Evolutionary conservation across 1,140 invertebrate species (phyloP).

Genomic region (Eubasilissa regina): DNA sequence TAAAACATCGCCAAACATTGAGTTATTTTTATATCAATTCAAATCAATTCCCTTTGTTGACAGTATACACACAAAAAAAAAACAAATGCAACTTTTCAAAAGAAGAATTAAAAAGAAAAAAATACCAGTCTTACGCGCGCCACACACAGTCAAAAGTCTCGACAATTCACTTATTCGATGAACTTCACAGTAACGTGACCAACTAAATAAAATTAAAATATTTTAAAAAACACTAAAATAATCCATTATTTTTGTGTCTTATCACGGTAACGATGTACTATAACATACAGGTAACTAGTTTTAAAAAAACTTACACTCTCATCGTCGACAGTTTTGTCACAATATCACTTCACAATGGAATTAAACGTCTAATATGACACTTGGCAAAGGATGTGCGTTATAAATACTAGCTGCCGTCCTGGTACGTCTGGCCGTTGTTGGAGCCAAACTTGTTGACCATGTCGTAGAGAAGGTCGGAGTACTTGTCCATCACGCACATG

Average conservation of each 20-base stretch:
- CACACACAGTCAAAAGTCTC: background rate
- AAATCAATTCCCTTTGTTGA: background rate
- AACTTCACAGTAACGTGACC: background rate
- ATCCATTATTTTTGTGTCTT: background rate
- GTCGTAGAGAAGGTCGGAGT: constrained; percentile 65
- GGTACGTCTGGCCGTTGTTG: constrained; percentile 30
- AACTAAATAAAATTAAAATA: background rate
- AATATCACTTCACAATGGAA: background rate
- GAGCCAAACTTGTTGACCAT: constrained; percentile 64
- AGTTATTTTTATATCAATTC: background rate
- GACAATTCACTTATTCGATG: background rate
- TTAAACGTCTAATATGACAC: constrained; percentile 42
- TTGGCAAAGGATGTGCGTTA: background rate
- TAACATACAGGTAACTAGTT: constrained; percentile 17
- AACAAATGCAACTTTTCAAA: constrained; percentile 7
- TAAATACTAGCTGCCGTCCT: constrained; percentile 32
- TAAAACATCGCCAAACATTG: background rate
- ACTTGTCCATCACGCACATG: constrained; percentile 69
- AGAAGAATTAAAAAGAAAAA: constrained; percentile 3
- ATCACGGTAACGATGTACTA: constrained; percentile 25
- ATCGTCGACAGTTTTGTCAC: constrained; percentile 10
- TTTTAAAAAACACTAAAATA: constrained; percentile 1
- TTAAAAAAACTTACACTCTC: constrained; percentile 21
- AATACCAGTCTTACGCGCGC: background rate
- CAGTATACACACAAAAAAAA: constrained; percentile 16